These are phyloP conservation scores for Cosmorhoe ocellata DNA, from an alignment of 2,888 invertebrate species.

Conservation along the genomic window DNA sequence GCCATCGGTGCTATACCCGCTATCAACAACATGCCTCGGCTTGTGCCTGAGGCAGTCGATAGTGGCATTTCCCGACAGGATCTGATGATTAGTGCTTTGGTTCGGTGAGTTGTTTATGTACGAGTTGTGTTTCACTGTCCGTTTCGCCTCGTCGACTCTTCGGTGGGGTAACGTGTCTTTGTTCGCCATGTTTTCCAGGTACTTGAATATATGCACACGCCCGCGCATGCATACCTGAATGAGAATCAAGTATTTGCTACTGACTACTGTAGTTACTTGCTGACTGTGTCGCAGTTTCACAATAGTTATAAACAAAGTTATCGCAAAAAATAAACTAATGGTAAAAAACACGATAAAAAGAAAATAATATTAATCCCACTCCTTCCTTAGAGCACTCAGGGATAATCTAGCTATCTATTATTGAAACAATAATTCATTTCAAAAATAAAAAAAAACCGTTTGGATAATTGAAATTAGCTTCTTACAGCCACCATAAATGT, in stretches of 20 bases:
- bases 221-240: constrained; percentile 94
- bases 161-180: constrained; percentile 82
- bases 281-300: too few species aligned
- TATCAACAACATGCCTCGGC: constrained; percentile 90
- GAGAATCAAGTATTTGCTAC: background rate
- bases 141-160: constrained; percentile 76
- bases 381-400: too few species aligned
- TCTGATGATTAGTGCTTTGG: constrained; percentile 58
- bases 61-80: constrained; percentile 72
- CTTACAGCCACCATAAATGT: too few species aligned
- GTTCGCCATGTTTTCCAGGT: constrained; percentile 93
- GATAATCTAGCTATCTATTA: too few species aligned
- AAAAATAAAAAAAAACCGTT: too few species aligned
- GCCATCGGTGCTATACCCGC: constrained; percentile 94
- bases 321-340: too few species aligned
- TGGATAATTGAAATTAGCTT: too few species aligned
- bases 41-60: constrained; percentile 76
- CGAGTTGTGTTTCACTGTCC: constrained; percentile 69
- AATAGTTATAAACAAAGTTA: too few species aligned
- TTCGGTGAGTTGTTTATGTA: constrained; percentile 62
- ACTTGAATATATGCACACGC: constrained; percentile 97
- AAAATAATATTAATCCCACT: too few species aligned
- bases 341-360: too few species aligned
- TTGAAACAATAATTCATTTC: too few species aligned
- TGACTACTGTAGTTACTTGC: too few species aligned